A percentile compares a stretch with the other conserved stretches of the same genome.
phyloP scores from a whole-genome alignment of 1,140 invertebrate species.

The Atta cephalotes region DNA sequence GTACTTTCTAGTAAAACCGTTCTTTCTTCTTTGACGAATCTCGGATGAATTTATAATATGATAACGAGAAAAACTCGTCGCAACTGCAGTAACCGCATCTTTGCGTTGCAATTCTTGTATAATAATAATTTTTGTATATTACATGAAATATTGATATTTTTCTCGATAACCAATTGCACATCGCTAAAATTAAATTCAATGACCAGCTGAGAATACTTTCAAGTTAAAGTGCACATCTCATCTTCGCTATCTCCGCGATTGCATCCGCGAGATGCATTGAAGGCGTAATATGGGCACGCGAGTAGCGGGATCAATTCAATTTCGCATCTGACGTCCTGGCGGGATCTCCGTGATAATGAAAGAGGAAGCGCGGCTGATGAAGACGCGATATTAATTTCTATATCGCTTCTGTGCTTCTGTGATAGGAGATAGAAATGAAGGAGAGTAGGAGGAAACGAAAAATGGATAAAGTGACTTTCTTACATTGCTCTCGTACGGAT shows the following conservation, averaged over 20 bases:
- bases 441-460: neutral
- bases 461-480: neutral
- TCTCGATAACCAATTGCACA: neutral
- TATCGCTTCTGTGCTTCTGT: neutral
- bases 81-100: neutral
- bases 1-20: no score
- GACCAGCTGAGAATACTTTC: neutral
- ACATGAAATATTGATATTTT: neutral
- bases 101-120: neutral
- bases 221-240: neutral
- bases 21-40: neutral
- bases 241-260: neutral
- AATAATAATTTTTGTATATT: neutral
- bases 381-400: conserved; percentile 52
- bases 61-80: neutral
- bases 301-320: conserved; percentile 52
- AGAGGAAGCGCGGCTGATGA: conserved; percentile 54
- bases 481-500: neutral
- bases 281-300: neutral
- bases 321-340: conserved; percentile 32
- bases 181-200: neutral
- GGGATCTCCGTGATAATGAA: conserved; percentile 40
- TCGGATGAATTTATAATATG: neutral
- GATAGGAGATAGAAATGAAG: conserved; percentile 8
- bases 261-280: conserved; percentile 7